Evolutionary conservation across 2,797 vertebrate genomes (phyloP).

Genomic region (Anguilla anguilla): DNA sequence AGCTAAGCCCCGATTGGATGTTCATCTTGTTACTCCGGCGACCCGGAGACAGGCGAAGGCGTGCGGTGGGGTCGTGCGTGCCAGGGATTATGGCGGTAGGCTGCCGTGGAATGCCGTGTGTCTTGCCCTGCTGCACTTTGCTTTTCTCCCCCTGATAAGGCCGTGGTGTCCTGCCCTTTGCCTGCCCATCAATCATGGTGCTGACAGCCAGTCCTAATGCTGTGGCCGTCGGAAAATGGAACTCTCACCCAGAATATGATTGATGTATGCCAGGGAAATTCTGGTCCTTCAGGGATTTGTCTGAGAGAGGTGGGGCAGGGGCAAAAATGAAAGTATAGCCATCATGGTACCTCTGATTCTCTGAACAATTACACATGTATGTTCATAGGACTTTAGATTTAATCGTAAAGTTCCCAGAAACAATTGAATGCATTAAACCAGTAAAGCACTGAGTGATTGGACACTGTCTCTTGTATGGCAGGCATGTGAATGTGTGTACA

Average conservation of each 20-base stretch:
- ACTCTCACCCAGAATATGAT: constrained; percentile 65
- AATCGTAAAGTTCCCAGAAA: not conserved
- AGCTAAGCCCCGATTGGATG: not conserved
- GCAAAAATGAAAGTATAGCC: not conserved
- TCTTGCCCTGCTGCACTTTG: constrained; percentile 42
- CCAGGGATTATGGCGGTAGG: constrained; percentile 49
- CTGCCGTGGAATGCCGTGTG: constrained; percentile 40
- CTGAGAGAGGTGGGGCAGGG: constrained; percentile 56
- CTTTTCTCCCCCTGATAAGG: constrained; percentile 48
- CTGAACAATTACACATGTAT: not conserved
- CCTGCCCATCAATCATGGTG: constrained; percentile 67
- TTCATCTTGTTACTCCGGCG: too few relatives aligned
- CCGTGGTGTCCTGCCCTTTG: constrained; percentile 55
- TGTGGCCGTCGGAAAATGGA: constrained; percentile 57
- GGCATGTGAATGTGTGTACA: not conserved
- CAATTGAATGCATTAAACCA: not conserved
- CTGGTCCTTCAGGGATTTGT: constrained; percentile 52
- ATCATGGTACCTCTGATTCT: not conserved
- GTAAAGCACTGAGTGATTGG: not conserved
- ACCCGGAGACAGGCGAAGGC: not conserved
- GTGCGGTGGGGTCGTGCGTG: constrained; percentile 47
- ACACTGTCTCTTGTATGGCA: not conserved
- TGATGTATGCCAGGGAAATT: constrained; percentile 56
- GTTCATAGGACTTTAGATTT: not conserved
- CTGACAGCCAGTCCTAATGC: constrained; percentile 53